phyloP scores from a whole-genome alignment of 2,113 vertebrate genomes.

The Ceyx cyanopectus region DNA sequence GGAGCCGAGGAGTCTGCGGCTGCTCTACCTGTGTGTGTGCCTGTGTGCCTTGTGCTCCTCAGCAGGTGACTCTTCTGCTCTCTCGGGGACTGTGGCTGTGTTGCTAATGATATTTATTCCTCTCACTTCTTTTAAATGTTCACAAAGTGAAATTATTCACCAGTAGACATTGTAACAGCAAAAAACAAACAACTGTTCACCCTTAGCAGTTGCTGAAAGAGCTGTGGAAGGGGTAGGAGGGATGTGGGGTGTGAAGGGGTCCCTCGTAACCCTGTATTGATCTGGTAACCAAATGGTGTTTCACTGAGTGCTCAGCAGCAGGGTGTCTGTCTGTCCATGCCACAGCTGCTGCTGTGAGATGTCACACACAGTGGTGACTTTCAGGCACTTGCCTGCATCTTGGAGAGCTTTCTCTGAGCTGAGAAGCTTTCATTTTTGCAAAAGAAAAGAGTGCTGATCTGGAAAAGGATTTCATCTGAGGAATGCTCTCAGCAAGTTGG shows the following conservation, averaged over 20 bases:
- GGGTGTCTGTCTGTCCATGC: neutral
- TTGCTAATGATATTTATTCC: neutral
- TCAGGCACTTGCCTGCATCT: neutral
- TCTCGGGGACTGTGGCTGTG: neutral
- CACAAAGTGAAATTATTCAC: neutral
- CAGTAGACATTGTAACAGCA: neutral
- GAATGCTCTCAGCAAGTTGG: neutral
- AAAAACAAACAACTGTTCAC: neutral
- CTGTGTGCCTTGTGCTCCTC: conserved; percentile 73
- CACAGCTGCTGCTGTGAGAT: neutral
- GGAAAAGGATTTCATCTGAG: neutral
- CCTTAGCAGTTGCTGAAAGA: neutral
- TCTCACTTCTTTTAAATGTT: neutral
- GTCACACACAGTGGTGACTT: fast-evolving
- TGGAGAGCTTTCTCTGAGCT: neutral
- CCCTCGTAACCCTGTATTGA: fast-evolving
- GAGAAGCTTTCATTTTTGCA: neutral
- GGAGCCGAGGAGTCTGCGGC: conserved; percentile 55
- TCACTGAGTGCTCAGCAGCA: neutral
- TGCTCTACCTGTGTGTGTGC: conserved; percentile 72
- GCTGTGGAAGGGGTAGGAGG: neutral
- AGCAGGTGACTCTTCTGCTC: conserved; percentile 71
- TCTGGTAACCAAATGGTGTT: neutral
- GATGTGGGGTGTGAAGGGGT: neutral
- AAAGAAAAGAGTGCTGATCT: neutral